phyloP scores from a whole-genome alignment of 1,140 invertebrate genomes.

The Pteromalus puparum region DNA sequence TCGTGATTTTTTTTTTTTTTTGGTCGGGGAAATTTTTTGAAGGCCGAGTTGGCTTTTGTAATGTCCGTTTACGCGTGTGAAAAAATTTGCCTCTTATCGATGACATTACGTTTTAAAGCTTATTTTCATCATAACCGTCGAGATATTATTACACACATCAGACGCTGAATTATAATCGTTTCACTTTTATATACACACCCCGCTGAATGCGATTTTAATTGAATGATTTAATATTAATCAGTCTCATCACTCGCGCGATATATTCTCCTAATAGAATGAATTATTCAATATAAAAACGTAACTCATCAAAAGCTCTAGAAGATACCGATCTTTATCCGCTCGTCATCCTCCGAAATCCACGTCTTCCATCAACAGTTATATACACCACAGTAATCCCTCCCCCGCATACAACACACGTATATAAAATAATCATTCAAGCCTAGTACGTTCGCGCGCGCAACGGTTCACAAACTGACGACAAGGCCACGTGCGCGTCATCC shows the following conservation, averaged over 20 bases:
- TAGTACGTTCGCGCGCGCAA: not conserved
- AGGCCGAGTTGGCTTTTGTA: not conserved
- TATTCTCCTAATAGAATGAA: not conserved
- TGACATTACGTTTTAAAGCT: no score
- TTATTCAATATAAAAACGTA: not conserved
- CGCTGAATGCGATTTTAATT: not conserved
- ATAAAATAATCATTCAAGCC: not conserved
- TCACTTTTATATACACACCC: no score
- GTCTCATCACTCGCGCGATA: not conserved
- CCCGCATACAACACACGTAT: no score
- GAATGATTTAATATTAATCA: not conserved
- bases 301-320: no score
- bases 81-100: no score
- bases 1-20: not conserved
- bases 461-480: not conserved
- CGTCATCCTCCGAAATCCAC: not conserved
- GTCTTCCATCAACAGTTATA: not conserved
- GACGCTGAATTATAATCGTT: no score
- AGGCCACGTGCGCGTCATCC: not conserved
- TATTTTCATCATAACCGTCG: no score
- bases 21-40: not conserved
- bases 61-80: no score
- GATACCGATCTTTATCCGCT: no score
- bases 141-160: no score
- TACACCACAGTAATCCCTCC: not conserved